Evolutionary conservation across 2,797 vertebrate genomes (phyloP), one percentile per base, ranked within the genome.

Genomic region (Halcyon smyrnensis): DNA sequence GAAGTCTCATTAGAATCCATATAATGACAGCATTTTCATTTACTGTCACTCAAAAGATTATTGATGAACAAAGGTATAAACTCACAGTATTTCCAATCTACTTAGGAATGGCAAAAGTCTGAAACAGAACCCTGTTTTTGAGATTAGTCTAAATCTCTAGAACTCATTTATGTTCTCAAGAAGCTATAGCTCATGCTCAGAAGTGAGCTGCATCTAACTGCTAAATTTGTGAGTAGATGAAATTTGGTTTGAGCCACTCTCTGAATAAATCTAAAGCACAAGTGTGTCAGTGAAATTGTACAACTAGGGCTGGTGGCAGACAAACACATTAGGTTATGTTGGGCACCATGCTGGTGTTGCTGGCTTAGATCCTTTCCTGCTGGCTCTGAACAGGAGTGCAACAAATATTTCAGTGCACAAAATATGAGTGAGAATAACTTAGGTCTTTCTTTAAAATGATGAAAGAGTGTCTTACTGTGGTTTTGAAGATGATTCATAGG

Each of bases 391-490:
- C 32, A 46, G 9, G 10, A 71, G 3, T 5, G 7, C 0, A 9
- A 59, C 18, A 73, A 83, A 36, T 43, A 79, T 50, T 73, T 68
- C 9, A 45, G 24, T 51, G 11, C 2, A 11, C 10, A 67, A 79
- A 62, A 45, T 32, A 54, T 23, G n/a, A 57, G 12, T n/a, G 68
- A 59, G 15, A 89, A 73, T 20, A 87, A 43, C 3, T 48, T 30
- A 24, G 1, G 7, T 37, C 17, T 30, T 32, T 59, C 45, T 77
- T 37, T 32, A n/a, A 62, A 60, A 65, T 27, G 3, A 8, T 57
- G 28, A 69, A 69, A 21, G 0, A 28, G 23, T 18, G 4, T 25
- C 7, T 64, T 48, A 23, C 12, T 4, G 19, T 8, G 2, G 6
- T 57, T 87, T 48, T n/a, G 6, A 75, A 85, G 70, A 39, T 41